A percentile compares a stretch with the other conserved stretches of the same genome.
Evolutionary conservation across 2,797 vertebrate genomes (phyloP).

Genomic region (Astyanax mexicanus): DNA sequence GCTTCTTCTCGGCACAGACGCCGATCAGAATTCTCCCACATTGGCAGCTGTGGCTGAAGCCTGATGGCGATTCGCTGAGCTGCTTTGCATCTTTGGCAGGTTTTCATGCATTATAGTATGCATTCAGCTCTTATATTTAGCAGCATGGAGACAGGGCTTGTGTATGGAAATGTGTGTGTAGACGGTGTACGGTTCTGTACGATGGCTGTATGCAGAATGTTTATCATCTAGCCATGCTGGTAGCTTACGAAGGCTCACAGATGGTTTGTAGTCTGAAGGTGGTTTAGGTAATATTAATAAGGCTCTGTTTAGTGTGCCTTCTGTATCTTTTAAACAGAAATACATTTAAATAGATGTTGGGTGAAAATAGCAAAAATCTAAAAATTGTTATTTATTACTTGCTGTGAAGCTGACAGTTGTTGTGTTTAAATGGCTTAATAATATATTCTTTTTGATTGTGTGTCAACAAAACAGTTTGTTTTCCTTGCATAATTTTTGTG

Average conservation of each 20-base stretch:
- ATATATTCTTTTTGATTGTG: too few relatives aligned
- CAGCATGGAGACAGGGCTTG: conserved; percentile 18
- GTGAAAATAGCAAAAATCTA: too few relatives aligned
- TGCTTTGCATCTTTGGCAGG: conserved; percentile 19
- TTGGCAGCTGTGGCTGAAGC: conserved; percentile 16
- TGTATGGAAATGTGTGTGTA: conserved; percentile 2
- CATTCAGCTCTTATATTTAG: conserved; percentile 41
- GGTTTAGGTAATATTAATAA: too few relatives aligned
- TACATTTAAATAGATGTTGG: too few relatives aligned
- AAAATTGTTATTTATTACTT: too few relatives aligned
- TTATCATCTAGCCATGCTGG: background rate
- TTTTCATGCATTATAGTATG: conserved; percentile 33
- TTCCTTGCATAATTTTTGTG: too few relatives aligned
- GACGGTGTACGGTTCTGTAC: background rate
- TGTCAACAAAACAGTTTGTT: too few relatives aligned
- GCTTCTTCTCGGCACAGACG: conserved; percentile 10
- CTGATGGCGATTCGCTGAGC: conserved; percentile 11
- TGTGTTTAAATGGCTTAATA: too few relatives aligned
- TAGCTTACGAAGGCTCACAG: background rate
- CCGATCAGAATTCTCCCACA: conserved; percentile 19
- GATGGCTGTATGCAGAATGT: conserved; percentile 12
- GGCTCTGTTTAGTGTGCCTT: too few relatives aligned
- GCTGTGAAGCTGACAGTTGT: too few relatives aligned
- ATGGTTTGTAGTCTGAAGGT: background rate
- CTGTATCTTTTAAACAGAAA: too few relatives aligned